Evolutionary conservation across 1,140 invertebrate genomes (phyloP), one percentile per base, ranked within the genome.

Genomic region (Macrotrachela quadricornifera): DNA sequence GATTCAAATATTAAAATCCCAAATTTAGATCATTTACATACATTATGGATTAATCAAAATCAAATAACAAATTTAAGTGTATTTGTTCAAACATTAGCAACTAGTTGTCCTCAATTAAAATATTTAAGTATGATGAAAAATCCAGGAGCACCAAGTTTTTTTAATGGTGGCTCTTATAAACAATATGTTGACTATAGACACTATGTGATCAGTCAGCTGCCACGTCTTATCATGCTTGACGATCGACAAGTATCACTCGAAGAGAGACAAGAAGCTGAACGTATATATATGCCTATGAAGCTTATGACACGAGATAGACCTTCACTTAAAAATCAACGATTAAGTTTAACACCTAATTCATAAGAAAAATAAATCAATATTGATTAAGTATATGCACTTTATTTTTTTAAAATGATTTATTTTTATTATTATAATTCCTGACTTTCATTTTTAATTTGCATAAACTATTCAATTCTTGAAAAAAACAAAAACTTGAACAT

Each of bases 41-140:
- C 81, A 38, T 64, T 84, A 8, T 84, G 80, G 80, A 58, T 83
- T 36, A 83, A 85, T 66, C 74, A 81, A 59, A 84, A 83, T 60
- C 75, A 70, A 54, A 77, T 83, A 49, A 64, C 71, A 14, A 76
- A 78, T 36, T 65, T 83, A 17, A 77, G 76, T 65, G 77, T 79
- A 0, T 82, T 82, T 72, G 68, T 80, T 38, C 74, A 75, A 56
- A 77, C 75, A 56, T 63, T 84, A 74, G 2, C 58, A 69, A 72
- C 59, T 77, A 74, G n/a, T n/a, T 58, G 76, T 77, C 65, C 80
- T 74, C 21, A 79, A 75, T 61, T 82, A 38, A 73, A 73, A 58
- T 77, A 77, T 61, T 65, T 83, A 11, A 78, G 77, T 17, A 63
- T 85, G 44, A 83, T 85, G 80, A 80, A 80, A 42, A 85, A 85